Evolutionary conservation across 2,888 invertebrate genomes (phyloP), one percentile per base, ranked within the genome.

Genomic region (Plagodis dolabraria): DNA sequence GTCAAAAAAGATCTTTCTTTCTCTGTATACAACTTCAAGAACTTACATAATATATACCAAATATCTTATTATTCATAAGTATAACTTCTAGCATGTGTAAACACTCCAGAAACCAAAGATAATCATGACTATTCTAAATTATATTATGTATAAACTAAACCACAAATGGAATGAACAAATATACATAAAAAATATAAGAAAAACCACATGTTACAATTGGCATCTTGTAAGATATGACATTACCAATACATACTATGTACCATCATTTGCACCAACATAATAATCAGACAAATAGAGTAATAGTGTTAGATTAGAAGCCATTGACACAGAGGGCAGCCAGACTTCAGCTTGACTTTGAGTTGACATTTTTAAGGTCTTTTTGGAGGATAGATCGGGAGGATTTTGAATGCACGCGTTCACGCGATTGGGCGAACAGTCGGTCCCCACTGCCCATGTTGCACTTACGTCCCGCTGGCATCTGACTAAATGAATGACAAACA

Each of bases 141-240:
- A 22, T 1, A 22, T 22, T 22, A 22, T 22, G 33, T 46, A 0
- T 12, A 48, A 48, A 38, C 9, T 12, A 48, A n/a, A 9, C 33
- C 10, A 40, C 36, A 35, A 34, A 34, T 44, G 34, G 46, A 7
- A 64, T 53, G 12, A 43, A 50, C 33, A 35, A 12, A 64, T 46
- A 64, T 44, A 42, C 22, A 22, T 64, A 46, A 64, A 43, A 50
- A 33, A 53, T 47, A 42, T 54, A 57, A 9, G 8, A 33, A 38
- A 48, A 33, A 36, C 0, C 7, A 50, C 6, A 5, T n/a, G 54
- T 75, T 77, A 78, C 69, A 69, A 64, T 74, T 74, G 74, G 75
- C 76, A 70, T 75, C 75, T 73, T 69, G 71, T 64, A 71, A 63
- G 59, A 34, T 45, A 45, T 45, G 8, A 45, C 33, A 52, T 47